These are phyloP conservation scores for Zoanthus sansibaricus DNA, from an alignment of 92 coral and sea anemone genomes.

Conservation along the genomic window DNA sequence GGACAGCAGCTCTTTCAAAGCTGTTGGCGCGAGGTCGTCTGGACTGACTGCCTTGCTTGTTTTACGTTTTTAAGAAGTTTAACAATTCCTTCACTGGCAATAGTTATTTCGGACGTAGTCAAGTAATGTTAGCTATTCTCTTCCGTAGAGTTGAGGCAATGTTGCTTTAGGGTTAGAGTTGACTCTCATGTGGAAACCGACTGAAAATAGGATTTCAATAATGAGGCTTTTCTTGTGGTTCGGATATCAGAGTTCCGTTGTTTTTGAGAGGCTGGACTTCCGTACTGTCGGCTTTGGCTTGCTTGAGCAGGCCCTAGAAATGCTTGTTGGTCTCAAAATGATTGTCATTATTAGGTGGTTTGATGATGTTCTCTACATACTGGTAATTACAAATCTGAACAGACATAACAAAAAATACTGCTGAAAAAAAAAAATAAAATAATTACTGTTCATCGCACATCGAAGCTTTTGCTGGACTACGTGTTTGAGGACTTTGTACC, in stretches of 20 bases:
- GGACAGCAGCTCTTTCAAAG: too few species aligned
- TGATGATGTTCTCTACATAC: constrained; percentile 11
- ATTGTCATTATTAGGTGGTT: background rate
- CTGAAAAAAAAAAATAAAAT: too few species aligned
- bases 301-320: background rate
- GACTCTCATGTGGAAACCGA: background rate
- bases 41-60: too few species aligned
- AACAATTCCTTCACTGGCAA: constrained; percentile 30
- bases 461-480: constrained; percentile 5
- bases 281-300: background rate
- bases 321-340: background rate
- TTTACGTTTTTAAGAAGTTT: background rate
- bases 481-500: constrained; percentile 16
- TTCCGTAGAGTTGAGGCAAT: too few species aligned
- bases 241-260: background rate
- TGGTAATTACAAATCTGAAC: too few species aligned
- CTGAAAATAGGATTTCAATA: background rate
- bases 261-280: constrained; percentile 2
- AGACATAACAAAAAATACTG: too few species aligned
- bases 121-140: background rate
- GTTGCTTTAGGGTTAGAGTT: too few species aligned
- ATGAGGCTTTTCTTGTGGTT: background rate
- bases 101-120: background rate
- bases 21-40: too few species aligned
- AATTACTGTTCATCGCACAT: too few species aligned